A percentile compares a stretch with the other conserved stretches of the same genome.
These are phyloP conservation scores for Nyctibius grandis DNA, from an alignment of 2,797 vertebrate genomes.

Conservation along the genomic window DNA sequence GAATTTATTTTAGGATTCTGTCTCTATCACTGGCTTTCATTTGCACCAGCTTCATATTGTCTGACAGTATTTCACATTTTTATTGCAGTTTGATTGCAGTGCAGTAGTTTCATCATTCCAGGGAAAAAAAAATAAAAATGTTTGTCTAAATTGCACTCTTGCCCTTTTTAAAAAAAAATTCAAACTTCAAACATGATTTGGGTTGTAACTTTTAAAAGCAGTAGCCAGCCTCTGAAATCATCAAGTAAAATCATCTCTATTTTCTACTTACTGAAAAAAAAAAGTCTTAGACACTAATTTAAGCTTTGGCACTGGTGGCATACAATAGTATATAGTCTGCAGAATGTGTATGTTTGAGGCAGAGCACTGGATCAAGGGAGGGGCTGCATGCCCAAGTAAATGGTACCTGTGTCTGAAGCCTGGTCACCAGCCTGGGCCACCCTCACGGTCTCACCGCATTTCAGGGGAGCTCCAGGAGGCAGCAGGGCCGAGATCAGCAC, in stretches of 20 bases:
- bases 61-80: slow-evolving; percentile 48
- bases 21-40: slow-evolving; percentile 48
- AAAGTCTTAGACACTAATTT: neutral
- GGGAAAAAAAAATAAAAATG: neutral
- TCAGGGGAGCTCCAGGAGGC: neutral
- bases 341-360: neutral
- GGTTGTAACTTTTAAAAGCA: slow-evolving; percentile 28
- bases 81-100: slow-evolving; percentile 20
- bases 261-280: neutral
- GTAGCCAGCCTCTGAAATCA: neutral
- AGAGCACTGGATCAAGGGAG: neutral
- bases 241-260: neutral
- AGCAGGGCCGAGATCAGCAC: neutral
- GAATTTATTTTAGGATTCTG: slow-evolving; percentile 30
- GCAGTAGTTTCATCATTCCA: slow-evolving; percentile 31
- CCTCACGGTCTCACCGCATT: neutral
- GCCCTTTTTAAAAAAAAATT: neutral
- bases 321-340: neutral
- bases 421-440: slow-evolving; percentile 30
- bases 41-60: slow-evolving; percentile 49
- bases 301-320: neutral
- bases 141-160: slow-evolving; percentile 39
- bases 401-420: neutral
- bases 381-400: neutral
- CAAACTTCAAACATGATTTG: neutral